These are phyloP conservation scores for Lordiphosa mommai DNA, from an alignment of 1,140 invertebrate species.

Conservation along the genomic window DNA sequence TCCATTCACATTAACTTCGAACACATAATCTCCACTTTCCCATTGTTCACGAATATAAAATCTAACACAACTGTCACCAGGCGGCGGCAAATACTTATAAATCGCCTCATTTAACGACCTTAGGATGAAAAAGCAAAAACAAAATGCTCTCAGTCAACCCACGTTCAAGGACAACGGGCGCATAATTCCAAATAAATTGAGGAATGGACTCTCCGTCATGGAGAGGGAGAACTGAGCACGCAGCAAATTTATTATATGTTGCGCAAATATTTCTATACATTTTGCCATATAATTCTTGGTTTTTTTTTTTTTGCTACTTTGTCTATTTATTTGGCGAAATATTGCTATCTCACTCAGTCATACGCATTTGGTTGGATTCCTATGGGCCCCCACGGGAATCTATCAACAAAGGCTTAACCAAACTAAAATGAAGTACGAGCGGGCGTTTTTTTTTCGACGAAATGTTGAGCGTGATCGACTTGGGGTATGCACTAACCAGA, in stretches of 20 bases:
- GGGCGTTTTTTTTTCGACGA: no score
- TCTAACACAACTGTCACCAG: conserved; percentile 29
- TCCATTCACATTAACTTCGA: background rate
- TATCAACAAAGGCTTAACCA: conserved; percentile 43
- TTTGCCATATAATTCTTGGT: conserved; percentile 21
- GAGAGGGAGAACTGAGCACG: conserved; percentile 26
- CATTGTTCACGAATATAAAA: conserved; percentile 12
- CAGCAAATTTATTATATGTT: conserved; percentile 54
- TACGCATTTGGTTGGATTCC: conserved; percentile 4
- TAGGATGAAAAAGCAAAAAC: background rate
- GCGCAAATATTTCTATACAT: conserved; percentile 46
- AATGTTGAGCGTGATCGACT: background rate
- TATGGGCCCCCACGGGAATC: conserved; percentile 30
- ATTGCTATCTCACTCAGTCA: conserved; percentile 6
- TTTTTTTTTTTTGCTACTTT: conserved; percentile 6
- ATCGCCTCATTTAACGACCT: conserved; percentile 34
- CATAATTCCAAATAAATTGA: conserved; percentile 48
- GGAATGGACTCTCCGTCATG: background rate
- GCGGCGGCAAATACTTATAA: conserved; percentile 13
- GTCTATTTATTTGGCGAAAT: conserved; percentile 39
- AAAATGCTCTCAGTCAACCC: conserved; percentile 3
- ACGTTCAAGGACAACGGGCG: conserved; percentile 43
- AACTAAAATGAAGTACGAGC: conserved; percentile 10
- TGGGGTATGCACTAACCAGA: background rate
- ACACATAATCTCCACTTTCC: background rate